Conservation (phyloP, 2,888 invertebrate genomes). For the Drosophila anomelani region DNA sequence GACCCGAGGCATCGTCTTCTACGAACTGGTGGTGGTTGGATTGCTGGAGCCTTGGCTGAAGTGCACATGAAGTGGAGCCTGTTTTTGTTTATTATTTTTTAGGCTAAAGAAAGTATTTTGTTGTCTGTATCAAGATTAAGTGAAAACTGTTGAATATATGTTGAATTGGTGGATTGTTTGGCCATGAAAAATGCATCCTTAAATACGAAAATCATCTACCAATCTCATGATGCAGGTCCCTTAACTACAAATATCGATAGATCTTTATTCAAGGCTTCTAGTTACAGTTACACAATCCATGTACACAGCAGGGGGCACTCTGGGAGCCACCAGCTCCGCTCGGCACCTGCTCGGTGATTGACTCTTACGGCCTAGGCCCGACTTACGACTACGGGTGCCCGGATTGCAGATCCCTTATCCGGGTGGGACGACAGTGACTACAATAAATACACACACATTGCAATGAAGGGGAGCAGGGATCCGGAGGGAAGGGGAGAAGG, state of each 20-base stretch:
- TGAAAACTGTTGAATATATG: too few relatives aligned
- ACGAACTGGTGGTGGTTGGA: constrained; percentile 73
- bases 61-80: constrained; percentile 25
- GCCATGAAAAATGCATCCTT: too few relatives aligned
- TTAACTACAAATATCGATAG: constrained; percentile 28
- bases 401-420: constrained; percentile 8
- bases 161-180: too few relatives aligned
- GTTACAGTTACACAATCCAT: constrained; percentile 24
- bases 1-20: constrained; percentile 66
- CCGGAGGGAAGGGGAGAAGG: background rate
- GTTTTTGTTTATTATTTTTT: too few relatives aligned
- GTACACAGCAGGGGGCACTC: constrained; percentile 5
- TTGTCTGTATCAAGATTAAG: too few relatives aligned
- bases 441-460: constrained; percentile 64
- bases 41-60: constrained; percentile 61
- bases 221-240: background rate
- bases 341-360: constrained; percentile 32
- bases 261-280: constrained; percentile 24
- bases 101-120: too few relatives aligned
- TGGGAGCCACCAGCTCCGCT: background rate
- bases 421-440: constrained; percentile 43
- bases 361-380: constrained; percentile 69
- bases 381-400: constrained; percentile 61
- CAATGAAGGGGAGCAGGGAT: constrained; percentile 14
- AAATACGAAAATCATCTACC: background rate